phyloP scores from a whole-genome alignment of 2,888 invertebrate species.

The Copidosoma aretas region DNA sequence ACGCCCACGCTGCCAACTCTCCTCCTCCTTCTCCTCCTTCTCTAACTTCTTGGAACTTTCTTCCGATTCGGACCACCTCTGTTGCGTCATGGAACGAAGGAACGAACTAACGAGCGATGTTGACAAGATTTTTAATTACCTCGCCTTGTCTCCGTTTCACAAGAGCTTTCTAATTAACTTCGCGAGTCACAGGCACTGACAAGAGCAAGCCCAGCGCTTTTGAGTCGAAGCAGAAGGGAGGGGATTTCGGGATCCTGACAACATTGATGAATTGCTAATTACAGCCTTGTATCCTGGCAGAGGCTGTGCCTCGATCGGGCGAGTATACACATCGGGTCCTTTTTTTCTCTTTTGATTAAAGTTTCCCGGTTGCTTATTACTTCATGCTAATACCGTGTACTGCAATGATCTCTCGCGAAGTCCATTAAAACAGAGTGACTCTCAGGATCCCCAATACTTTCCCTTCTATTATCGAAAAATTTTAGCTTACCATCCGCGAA shows the following conservation, averaged over 20 bases:
- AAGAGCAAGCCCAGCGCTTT: background rate
- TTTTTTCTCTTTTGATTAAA: background rate
- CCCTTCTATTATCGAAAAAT: too few relatives aligned
- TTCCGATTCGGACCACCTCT: slow-evolving; percentile 44
- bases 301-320: too few relatives aligned
- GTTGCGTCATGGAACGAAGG: background rate
- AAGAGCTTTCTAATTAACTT: slow-evolving; percentile 35
- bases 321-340: background rate
- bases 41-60: too few relatives aligned
- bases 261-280: slow-evolving; percentile 21
- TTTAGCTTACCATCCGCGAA: too few relatives aligned
- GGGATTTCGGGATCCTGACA: slow-evolving; percentile 5
- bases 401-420: too few relatives aligned
- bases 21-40: too few relatives aligned
- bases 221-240: slow-evolving; percentile 8
- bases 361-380: background rate
- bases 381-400: too few relatives aligned
- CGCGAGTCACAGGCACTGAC: slow-evolving; percentile 1
- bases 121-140: slow-evolving; percentile 39
- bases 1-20: slow-evolving; percentile 41
- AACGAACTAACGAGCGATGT: slow-evolving; percentile 25
- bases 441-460: too few relatives aligned
- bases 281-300: background rate
- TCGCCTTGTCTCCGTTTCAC: background rate
- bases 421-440: too few relatives aligned